Evolutionary conservation across 2,113 vertebrate genomes (phyloP).

Genomic region (Microcebus ravelobensis): DNA sequence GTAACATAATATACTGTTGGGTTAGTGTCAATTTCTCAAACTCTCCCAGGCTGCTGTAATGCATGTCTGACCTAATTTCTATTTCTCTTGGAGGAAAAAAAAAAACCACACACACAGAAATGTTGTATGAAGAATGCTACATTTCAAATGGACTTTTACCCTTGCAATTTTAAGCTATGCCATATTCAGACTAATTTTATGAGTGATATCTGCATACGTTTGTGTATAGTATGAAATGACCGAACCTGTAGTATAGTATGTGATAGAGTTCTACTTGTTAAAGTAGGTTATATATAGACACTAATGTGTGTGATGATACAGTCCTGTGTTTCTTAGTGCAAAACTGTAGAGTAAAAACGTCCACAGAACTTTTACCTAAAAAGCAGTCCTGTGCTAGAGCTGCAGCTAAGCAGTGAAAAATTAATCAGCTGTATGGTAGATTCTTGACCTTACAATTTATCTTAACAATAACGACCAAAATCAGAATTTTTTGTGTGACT

Average conservation of each 20-base stretch:
- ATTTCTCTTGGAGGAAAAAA: neutral
- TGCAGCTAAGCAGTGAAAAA: conserved; percentile 31
- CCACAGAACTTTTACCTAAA: conserved; percentile 35
- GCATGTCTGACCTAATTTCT: conserved; percentile 86
- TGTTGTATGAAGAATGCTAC: neutral
- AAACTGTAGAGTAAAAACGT: conserved; percentile 68
- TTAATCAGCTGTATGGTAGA: conserved; percentile 23
- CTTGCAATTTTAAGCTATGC: conserved; percentile 46
- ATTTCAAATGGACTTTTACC: conserved; percentile 51
- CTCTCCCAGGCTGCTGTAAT: conserved; percentile 79
- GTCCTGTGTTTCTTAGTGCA: conserved; percentile 58
- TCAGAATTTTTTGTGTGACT: neutral
- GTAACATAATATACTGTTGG: conserved; percentile 73
- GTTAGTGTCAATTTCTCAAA: conserved; percentile 76
- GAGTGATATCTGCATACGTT: conserved; percentile 21
- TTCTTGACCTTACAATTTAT: conserved; percentile 57
- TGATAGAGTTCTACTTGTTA: conserved; percentile 69
- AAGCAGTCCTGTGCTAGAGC: conserved; percentile 1
- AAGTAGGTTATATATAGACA: conserved; percentile 68
- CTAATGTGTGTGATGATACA: conserved; percentile 69
- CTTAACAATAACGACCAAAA: neutral
- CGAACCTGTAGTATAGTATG: conserved; percentile 64
- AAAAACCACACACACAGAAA: neutral
- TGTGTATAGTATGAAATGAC: conserved; percentile 68
- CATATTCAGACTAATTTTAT: conserved; percentile 45